phyloP scores from a whole-genome alignment of 2,113 vertebrate genomes.

The Fregetta grallaria region DNA sequence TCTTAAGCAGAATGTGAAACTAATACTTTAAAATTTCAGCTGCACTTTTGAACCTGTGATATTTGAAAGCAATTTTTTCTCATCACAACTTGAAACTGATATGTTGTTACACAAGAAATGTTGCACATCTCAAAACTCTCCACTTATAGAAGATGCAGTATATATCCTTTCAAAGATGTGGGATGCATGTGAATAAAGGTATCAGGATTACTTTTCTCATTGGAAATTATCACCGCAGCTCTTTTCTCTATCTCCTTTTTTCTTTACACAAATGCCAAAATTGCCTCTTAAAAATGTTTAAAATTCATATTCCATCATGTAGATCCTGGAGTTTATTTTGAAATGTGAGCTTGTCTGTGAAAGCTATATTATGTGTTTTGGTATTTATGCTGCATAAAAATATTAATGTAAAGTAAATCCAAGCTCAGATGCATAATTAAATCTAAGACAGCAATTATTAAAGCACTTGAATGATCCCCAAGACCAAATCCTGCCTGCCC shows the following conservation, averaged over 20 bases:
- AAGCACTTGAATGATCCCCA: background rate
- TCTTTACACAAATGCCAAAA: background rate
- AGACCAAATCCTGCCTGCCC: background rate
- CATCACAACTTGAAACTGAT: constrained; percentile 36
- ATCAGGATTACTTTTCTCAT: background rate
- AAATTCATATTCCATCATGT: background rate
- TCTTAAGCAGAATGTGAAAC: constrained; percentile 43
- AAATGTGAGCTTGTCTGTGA: background rate
- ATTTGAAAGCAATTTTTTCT: constrained; percentile 49
- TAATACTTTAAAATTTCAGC: constrained; percentile 55
- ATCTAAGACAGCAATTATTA: background rate
- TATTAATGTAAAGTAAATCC: background rate
- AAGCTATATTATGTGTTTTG: background rate
- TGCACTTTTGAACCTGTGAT: constrained; percentile 29
- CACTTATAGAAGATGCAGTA: background rate
- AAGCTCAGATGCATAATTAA: background rate
- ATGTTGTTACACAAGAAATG: constrained; percentile 36
- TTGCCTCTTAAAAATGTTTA: background rate
- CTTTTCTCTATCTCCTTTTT: background rate
- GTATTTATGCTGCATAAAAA: background rate
- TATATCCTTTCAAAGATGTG: background rate
- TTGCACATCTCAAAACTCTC: constrained; percentile 12
- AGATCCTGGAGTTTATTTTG: background rate
- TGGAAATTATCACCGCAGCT: background rate
- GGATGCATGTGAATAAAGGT: background rate